These are phyloP conservation scores for Amphilophus citrinellus DNA, from an alignment of 2,113 vertebrate genomes.

Conservation along the genomic window DNA sequence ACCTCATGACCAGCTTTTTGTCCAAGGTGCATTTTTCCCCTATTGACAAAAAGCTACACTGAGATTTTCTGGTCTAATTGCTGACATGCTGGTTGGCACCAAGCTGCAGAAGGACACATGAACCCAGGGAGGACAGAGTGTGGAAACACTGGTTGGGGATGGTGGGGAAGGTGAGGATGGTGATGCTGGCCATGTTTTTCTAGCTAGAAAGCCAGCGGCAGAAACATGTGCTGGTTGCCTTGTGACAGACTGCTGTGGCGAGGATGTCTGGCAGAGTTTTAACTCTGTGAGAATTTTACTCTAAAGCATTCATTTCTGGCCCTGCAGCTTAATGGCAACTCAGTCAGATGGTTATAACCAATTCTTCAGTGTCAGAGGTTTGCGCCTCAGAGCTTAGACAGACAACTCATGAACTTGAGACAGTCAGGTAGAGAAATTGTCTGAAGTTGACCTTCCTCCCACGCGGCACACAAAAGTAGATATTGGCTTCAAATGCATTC, in stretches of 20 bases:
- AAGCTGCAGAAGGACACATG: conserved; percentile 25
- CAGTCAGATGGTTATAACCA: conserved; percentile 1
- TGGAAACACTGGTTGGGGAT: conserved; percentile 30
- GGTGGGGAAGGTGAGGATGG: not conserved
- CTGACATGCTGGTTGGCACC: conserved; percentile 61
- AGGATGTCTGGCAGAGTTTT: conserved; percentile 20
- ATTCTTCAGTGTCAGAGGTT: not conserved
- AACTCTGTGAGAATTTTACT: not conserved
- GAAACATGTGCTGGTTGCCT: conserved; percentile 10
- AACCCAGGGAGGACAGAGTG: not conserved
- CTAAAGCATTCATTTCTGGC: conserved; percentile 16
- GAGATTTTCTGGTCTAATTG: conserved; percentile 68
- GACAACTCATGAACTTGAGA: not conserved
- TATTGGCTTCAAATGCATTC: not conserved
- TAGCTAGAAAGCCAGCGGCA: not conserved
- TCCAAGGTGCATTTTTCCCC: conserved; percentile 65
- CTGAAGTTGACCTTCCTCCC: not conserved
- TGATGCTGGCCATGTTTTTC: conserved; percentile 22
- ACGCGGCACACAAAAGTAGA: not conserved
- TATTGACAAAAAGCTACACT: conserved; percentile 46
- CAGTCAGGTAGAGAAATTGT: not conserved
- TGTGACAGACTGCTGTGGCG: conserved; percentile 21
- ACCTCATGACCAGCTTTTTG: conserved; percentile 61
- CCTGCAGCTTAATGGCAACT: not conserved
- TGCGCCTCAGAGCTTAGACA: not conserved